A percentile compares a stretch with the other conserved stretches of the same genome.
Evolutionary conservation across 2,888 invertebrate species (phyloP).

Genomic region (Himalopsyche kuldschensis): DNA sequence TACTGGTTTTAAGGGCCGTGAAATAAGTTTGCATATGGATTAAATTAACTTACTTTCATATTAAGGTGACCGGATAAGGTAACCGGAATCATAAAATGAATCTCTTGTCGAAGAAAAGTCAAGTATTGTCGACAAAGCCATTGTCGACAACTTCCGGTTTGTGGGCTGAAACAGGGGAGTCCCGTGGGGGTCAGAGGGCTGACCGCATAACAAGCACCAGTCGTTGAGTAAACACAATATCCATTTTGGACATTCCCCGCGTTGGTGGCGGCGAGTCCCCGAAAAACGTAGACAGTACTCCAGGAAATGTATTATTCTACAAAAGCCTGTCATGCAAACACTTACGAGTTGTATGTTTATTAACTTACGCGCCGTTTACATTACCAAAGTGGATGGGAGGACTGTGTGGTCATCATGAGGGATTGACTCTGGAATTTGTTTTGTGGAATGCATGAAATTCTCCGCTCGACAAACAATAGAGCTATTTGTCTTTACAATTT

Average conservation of each 20-base stretch:
- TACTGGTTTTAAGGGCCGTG: no score
- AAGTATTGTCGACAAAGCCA: background rate
- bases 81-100: no score
- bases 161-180: background rate
- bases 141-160: background rate
- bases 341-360: background rate
- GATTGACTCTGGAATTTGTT: background rate
- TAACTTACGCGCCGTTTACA: background rate
- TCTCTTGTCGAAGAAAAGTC: background rate
- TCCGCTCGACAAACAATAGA: background rate
- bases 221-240: conserved; percentile 28
- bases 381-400: background rate
- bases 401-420: background rate
- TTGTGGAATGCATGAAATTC: background rate
- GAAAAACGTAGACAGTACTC: background rate
- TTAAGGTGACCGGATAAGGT: no score
- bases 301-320: background rate
- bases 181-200: background rate
- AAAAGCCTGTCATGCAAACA: background rate
- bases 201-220: background rate
- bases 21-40: no score
- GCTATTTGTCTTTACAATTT: no score
- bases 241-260: conserved; percentile 21
- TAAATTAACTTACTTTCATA: no score
- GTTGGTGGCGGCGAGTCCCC: background rate